A percentile compares a stretch with the other conserved stretches of the same genome.
Evolutionary conservation across 2,797 vertebrate species (phyloP).

Genomic region (Microctenopoma steveboyesi): DNA sequence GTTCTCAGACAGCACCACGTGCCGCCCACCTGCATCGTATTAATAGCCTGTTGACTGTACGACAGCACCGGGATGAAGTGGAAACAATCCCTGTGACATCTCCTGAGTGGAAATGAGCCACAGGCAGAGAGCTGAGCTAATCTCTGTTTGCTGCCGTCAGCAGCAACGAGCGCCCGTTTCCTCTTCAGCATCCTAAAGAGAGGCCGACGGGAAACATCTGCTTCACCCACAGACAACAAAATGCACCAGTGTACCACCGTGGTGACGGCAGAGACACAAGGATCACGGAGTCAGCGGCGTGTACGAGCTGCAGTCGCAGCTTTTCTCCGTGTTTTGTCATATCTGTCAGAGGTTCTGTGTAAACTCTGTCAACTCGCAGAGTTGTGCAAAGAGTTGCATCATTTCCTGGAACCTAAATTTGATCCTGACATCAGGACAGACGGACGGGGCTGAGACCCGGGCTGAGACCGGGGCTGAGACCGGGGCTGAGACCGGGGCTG

Average conservation of each 20-base stretch:
- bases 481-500: too few relatives aligned
- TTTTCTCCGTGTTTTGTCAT: too few relatives aligned
- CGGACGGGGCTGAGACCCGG: neutral
- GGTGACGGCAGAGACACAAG: too few relatives aligned
- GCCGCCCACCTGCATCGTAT: slow-evolving; percentile 28
- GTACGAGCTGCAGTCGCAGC: too few relatives aligned
- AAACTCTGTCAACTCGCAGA: too few relatives aligned
- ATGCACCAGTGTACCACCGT: neutral
- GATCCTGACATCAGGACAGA: neutral
- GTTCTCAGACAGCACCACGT: slow-evolving; percentile 1
- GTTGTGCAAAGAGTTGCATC: too few relatives aligned
- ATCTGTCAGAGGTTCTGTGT: too few relatives aligned
- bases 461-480: too few relatives aligned
- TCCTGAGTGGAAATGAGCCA: slow-evolving; percentile 8
- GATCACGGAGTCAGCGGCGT: too few relatives aligned
- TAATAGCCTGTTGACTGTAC: neutral
- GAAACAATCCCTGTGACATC: slow-evolving; percentile 21
- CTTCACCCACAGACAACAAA: slow-evolving; percentile 6
- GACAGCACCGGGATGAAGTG: neutral
- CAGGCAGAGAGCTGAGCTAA: neutral
- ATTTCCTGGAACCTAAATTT: neutral
- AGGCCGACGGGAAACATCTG: slow-evolving; percentile 33
- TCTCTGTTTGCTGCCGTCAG: neutral
- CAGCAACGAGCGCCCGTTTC: neutral
- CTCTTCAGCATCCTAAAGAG: slow-evolving; percentile 18